Evolutionary conservation across 1,140 invertebrate genomes (phyloP), one percentile per base, ranked within the genome.

Genomic region (Apolygus lucorum): DNA sequence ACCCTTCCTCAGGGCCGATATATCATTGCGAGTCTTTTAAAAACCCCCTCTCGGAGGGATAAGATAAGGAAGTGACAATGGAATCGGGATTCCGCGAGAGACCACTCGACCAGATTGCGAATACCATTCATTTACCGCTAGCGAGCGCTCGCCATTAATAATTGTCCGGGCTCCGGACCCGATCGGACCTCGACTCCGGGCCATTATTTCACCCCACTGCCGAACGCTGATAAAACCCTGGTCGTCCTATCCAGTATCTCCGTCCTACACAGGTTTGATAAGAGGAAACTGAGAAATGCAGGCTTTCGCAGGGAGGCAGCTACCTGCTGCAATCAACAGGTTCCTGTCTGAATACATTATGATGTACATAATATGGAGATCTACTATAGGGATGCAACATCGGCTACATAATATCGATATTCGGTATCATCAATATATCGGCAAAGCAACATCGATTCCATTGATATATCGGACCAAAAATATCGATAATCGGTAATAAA

Each of bases 81-180:
- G 34, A 49, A 49, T 49, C 34, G 34, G 34, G 34, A 49, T 49
- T 49, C 34, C 34, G 8, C 17, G 34, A 49, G 34, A 17, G 17
- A 17, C 8, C 34, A 49, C 8, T 11, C 34, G 34, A 49, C 34
- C 34, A 49, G 34, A 49, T 49, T 49, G 34, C 34, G 34, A 49
- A 49, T 49, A 49, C 34, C 34, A 49, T 49, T 49, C 34, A 49
- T 49, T 49, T 49, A 49, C 34, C 34, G 34, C 34, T 49, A 49
- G 34, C 8, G 17, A 17, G 17, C 34, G 34, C 34, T 17, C 17
- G 17, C 34, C 34, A 49, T 49, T 49, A 49, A 49, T 49, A 49
- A 11, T 11, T 49, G 34, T 49, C 8, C 8, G 34, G 34, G 34
- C 34, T 11, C 8, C 8, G 17, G 17, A 49, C 34, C 8, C 34